phyloP scores from a whole-genome alignment of 2,888 invertebrate genomes.

The Caenorhabditis sinica region DNA sequence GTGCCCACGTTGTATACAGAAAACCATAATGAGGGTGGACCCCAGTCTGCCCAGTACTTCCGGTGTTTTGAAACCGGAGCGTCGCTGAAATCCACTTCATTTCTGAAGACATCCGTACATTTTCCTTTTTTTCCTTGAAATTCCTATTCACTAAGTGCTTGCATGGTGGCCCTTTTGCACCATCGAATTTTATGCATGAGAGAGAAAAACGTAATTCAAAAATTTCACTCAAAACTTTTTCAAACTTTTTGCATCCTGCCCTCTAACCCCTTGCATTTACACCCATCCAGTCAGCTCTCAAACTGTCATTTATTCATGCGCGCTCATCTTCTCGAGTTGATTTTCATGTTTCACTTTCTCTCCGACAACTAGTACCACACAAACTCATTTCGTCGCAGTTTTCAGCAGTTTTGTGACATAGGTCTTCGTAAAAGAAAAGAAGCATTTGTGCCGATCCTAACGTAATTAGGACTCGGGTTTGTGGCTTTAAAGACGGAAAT shows the following conservation, averaged over 20 bases:
- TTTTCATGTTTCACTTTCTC: conserved; percentile 30
- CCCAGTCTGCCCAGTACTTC: conserved; percentile 44
- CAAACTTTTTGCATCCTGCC: conserved; percentile 12
- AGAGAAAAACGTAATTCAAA: conserved; percentile 45
- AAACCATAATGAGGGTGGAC: conserved; percentile 54
- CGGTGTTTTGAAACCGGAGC: conserved; percentile 66
- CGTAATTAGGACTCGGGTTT: conserved; percentile 50
- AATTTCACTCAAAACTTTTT: conserved; percentile 32
- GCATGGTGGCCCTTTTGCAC: not conserved
- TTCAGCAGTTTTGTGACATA: conserved; percentile 10
- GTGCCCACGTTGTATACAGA: conserved; percentile 19
- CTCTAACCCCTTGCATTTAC: conserved; percentile 29
- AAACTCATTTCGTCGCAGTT: conserved; percentile 16
- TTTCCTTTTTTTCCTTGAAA: conserved; percentile 23
- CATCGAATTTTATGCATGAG: conserved; percentile 53
- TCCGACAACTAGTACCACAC: conserved; percentile 2
- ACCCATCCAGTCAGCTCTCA: conserved; percentile 14
- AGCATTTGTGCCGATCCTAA: conserved; percentile 44
- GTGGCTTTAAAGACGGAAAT: conserved; percentile 53
- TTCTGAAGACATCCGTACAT: conserved; percentile 61
- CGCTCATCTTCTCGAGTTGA: conserved; percentile 10
- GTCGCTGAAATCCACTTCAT: conserved; percentile 61
- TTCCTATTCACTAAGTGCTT: conserved; percentile 43
- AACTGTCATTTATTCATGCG: conserved; percentile 59
- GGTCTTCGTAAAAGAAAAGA: conserved; percentile 33